Base-by-base conservation (phyloP, 2,113 vertebrate genomes). In the Eptesicus fuscus region DNA sequence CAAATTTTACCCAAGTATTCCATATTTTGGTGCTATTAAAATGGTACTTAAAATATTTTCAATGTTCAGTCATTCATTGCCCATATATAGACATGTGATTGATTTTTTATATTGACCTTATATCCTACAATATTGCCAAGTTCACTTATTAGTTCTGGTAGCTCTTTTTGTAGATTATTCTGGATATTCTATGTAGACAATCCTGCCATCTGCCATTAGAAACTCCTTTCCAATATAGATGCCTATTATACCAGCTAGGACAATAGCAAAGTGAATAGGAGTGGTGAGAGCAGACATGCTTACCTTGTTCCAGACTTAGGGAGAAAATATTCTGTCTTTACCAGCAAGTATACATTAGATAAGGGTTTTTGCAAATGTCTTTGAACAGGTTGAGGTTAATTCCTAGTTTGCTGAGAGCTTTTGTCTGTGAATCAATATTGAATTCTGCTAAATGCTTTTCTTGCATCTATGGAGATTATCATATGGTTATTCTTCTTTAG, bases 381-480 rank as follows among this genome's bases (percentile, higher is more conserved):
- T 79, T 65, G 74, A 79, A 63, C 63, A 44, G 28, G n/a, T 85
- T 79, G 65, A 51, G 35, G 65, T 86, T 85, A 91, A 85, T 79
- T 63, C 74, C 51, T 63, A 35, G 73, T 73, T 79, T 85, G 49
- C 80, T 61, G 51, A 85, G 63, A 61, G 63, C 40, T 85, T 78
- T 94, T 79, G 65, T 56, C 73, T 42, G 9, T 49, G 42, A 90
- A 79, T 90, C 87, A 49, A 84, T 85, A 79, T 32, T 71, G n/a
- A 85, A 90, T 78, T 79, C 78, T 67, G 51, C 78, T 85, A 84
- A 90, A 85, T 85, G 80, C 42, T 90, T 90, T 90, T 85, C 63
- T 78, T 85, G 88, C 63, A 79, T 71, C 88, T 79, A 10, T 63
- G 30, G 71, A 71, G 87, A 42, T 73, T 51, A 85, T 63, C 71